Conservation (phyloP, 2,888 invertebrate genomes). For the Heteromyza rotundicornis region DNA sequence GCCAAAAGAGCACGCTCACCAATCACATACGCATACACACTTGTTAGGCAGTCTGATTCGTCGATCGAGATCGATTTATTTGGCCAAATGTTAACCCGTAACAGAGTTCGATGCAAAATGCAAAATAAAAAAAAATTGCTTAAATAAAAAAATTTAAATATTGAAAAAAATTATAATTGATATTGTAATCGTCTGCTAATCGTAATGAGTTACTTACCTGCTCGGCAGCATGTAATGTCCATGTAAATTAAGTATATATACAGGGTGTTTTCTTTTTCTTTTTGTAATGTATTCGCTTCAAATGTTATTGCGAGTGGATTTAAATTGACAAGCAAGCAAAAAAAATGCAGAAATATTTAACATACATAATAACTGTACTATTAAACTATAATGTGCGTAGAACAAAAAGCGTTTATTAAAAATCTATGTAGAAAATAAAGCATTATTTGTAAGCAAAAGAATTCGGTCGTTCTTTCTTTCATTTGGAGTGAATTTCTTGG, state of each 20-base stretch:
- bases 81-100: not conserved
- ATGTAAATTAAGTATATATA: constrained; percentile 52
- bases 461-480: not conserved
- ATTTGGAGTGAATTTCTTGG: no score
- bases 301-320: constrained; percentile 26
- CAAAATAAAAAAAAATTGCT: no score
- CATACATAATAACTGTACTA: constrained; percentile 18
- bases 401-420: constrained; percentile 26
- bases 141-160: not conserved
- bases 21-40: constrained; percentile 56
- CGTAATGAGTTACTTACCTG: constrained; percentile 49
- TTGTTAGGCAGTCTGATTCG: constrained; percentile 39
- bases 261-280: constrained; percentile 23
- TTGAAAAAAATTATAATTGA: no score
- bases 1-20: constrained; percentile 56
- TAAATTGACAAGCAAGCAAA: constrained; percentile 15
- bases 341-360: constrained; percentile 10
- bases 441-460: constrained; percentile 32
- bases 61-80: not conserved
- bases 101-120: no score
- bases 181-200: constrained; percentile 2
- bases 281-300: constrained; percentile 24
- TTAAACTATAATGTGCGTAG: constrained; percentile 29
- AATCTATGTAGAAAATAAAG: constrained; percentile 31
- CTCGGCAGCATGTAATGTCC: constrained; percentile 51